Conservation (phyloP, 2,113 vertebrate genomes). For the Vidua chalybeata region DNA sequence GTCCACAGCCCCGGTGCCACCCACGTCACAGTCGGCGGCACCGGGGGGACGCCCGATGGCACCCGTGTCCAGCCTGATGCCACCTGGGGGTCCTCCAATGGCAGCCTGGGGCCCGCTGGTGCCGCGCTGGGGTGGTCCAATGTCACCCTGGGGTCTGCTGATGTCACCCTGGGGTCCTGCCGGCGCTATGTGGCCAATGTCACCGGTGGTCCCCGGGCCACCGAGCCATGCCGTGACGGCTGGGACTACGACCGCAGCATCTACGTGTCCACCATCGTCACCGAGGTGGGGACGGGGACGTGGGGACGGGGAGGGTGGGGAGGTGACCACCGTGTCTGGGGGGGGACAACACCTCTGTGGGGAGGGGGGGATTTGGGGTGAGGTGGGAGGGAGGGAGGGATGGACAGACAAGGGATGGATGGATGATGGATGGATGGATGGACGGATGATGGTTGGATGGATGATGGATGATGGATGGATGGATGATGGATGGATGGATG, state of each 20-base stretch:
- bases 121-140: not conserved
- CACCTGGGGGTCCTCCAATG: not conserved
- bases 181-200: not conserved
- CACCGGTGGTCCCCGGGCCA: not conserved
- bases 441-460: too few relatives aligned
- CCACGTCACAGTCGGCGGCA: fast-evolving
- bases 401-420: too few relatives aligned
- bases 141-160: not conserved
- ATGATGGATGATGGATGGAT: too few relatives aligned
- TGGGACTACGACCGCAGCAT: constrained; percentile 76
- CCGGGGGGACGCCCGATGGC: fast-evolving
- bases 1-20: not conserved
- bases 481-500: not conserved
- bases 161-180: constrained; percentile 15
- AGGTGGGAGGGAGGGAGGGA: not conserved
- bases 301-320: not conserved
- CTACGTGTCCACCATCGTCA: constrained; percentile 77
- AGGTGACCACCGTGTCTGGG: not conserved
- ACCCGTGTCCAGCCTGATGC: not conserved
- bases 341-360: not conserved
- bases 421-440: too few relatives aligned
- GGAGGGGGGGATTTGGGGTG: not conserved
- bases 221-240: constrained; percentile 71
- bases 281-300: constrained; percentile 63
- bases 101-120: fast-evolving